Percentiles rank a stretch among this genome's conserved stretches.
Conservation (phyloP, 2,888 invertebrate species). For the Hydrotaea diabolus region DNA sequence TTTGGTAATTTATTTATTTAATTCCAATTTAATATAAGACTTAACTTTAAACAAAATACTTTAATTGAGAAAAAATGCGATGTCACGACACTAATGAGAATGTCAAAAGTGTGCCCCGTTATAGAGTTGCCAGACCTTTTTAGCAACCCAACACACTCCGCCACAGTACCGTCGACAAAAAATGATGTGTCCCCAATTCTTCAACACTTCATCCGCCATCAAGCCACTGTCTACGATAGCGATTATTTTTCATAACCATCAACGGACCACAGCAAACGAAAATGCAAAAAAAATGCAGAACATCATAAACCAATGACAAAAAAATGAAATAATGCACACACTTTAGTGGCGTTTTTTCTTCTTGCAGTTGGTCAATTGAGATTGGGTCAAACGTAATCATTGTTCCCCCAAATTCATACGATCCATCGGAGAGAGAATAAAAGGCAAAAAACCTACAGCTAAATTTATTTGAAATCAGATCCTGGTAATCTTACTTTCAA, state of each 20-base stretch:
- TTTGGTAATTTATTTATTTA: too few relatives aligned
- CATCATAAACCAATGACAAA: neutral
- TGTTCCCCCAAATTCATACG: conserved; percentile 51
- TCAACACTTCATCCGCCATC: too few relatives aligned
- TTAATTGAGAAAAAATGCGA: too few relatives aligned
- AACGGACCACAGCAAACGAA: too few relatives aligned
- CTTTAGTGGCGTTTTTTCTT: neutral
- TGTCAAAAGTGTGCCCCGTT: too few relatives aligned
- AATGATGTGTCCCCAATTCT: too few relatives aligned
- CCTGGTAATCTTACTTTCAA: conserved; percentile 77
- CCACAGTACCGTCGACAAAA: too few relatives aligned
- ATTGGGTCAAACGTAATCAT: conserved; percentile 43
- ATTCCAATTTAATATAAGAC: too few relatives aligned
- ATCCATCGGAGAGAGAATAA: conserved; percentile 43
- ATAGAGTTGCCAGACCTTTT: too few relatives aligned
- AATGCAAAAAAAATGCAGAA: neutral
- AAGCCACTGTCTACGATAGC: conserved; percentile 26
- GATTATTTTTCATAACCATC: neutral
- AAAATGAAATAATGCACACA: conserved; percentile 18
- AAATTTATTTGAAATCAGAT: conserved; percentile 77
- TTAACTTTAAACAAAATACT: too few relatives aligned
- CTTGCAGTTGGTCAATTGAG: conserved; percentile 15
- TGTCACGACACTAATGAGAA: too few relatives aligned
- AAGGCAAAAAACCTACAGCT: conserved; percentile 48
- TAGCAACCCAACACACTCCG: too few relatives aligned